Evolutionary conservation across 2,888 invertebrate genomes (phyloP).

Genomic region (Dicranocentrus wangi): DNA sequence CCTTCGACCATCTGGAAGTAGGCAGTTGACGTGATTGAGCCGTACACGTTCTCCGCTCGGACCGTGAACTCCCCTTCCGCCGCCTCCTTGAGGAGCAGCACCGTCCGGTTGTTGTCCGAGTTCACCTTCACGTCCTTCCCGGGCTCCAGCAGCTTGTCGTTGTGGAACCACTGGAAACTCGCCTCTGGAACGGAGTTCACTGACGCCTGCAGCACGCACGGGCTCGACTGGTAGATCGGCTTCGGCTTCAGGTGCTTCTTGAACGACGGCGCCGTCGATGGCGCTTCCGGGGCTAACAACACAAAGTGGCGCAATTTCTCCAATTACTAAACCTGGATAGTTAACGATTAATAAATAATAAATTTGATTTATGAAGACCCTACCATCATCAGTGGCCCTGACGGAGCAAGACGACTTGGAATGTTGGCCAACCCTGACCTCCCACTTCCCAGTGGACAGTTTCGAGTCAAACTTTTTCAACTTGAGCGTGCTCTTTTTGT

Average conservation of each 20-base stretch:
- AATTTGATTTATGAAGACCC: no score
- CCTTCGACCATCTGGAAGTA: constrained; percentile 80
- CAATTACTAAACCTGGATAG: no score
- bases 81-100: constrained; percentile 81
- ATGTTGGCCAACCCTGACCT: constrained; percentile 80
- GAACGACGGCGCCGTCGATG: constrained; percentile 76
- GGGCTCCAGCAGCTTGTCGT: constrained; percentile 82
- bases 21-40: constrained; percentile 90
- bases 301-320: no score
- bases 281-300: not conserved
- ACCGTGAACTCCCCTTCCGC: constrained; percentile 84
- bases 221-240: constrained; percentile 75
- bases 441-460: constrained; percentile 84
- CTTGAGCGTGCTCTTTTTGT: constrained; percentile 80
- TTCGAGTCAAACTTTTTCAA: constrained; percentile 83
- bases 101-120: constrained; percentile 83
- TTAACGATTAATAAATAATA: no score
- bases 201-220: constrained; percentile 83
- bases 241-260: constrained; percentile 82
- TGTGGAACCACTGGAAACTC: constrained; percentile 90
- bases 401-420: constrained; percentile 37
- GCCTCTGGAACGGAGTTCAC: constrained; percentile 86
- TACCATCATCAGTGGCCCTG: constrained; percentile 12
- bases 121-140: constrained; percentile 42
- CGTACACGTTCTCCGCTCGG: constrained; percentile 90